Evolutionary conservation across 2,888 invertebrate species (phyloP), one percentile per base, ranked within the genome.

Genomic region (Tiphia femorata): DNA sequence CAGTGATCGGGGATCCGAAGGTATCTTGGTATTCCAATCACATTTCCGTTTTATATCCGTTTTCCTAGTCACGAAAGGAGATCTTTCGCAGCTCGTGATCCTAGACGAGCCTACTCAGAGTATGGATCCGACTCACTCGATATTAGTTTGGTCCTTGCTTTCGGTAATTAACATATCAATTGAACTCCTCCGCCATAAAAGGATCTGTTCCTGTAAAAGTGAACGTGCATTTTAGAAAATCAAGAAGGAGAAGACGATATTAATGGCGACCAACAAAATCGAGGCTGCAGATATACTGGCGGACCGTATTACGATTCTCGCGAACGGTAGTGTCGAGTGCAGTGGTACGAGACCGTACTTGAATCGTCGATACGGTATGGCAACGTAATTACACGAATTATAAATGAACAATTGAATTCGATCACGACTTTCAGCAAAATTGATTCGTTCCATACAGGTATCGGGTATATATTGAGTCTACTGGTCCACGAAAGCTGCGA

Each of bases 191-290:
- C 6, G 3, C 30, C 30, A n/a, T n/a, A n/a, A n/a, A n/a, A n/a
- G n/a, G n/a, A n/a, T n/a, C n/a, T n/a, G n/a, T n/a, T n/a, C n/a
- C n/a, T n/a, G n/a, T n/a, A n/a, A n/a, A n/a, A n/a, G n/a, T n/a
- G n/a, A n/a, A n/a, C n/a, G n/a, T n/a, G n/a, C 20, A n/a, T 37
- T 48, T 4, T 16, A 64, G 55, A 53, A 54, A 14, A 47, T 62
- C 3, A 67, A 61, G 42, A 52, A 54, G 10, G 27, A 60, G 5
- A 64, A 52, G 17, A 70, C 70, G 1, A 56, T 70, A 23, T 47
- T 70, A 46, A 61, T 70, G 62, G 58, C 68, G 19, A 69, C 70
- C 0, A 69, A 67, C 54, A 61, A 62, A 3, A 67, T 70, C 64
- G 64, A 67, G 59, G 64, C 58, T 23, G 62, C 70, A 1, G 70